Evolutionary conservation across 1,140 invertebrate species (phyloP), one percentile per base, ranked within the genome.

Genomic region (Neoseiulus cucumeris): DNA sequence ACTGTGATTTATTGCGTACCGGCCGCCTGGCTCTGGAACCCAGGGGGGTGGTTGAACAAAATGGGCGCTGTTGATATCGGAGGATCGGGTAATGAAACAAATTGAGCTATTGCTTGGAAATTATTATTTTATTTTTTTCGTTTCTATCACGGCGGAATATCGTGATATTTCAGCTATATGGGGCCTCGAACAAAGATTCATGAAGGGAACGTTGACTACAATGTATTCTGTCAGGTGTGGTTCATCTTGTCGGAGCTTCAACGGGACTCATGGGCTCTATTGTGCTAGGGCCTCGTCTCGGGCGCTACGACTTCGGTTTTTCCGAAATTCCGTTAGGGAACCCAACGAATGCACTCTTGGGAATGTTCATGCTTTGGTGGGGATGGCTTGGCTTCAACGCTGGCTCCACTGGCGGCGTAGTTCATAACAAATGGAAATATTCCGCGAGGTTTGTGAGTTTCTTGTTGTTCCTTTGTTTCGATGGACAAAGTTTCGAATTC

Each of bases 331-430:
- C 71, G 20, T 18, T 72, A 39, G 70, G 71, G 9, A 70, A 71
- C 65, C 69, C 72, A 1, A 72, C 72, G 1, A 72, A 73, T 51
- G 72, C 72, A n/a, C 22, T 73, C 14, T 45, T 73, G 12, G 64
- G 9, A 44, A 45, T 20, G 18, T 51, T 47, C 28, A 12, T 68
- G 42, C 64, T 22, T 67, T 74, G 76, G 76, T 77, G 76, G 76
- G 75, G 75, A 1, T 76, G 75, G 75, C 70, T 76, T 5, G 75
- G 75, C n/a, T 77, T 76, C 65, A 76, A 74, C 68, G 75, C 75
- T 65, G 75, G 76, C 22, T 74, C 74, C 64, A 76, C 76, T 4
- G 74, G 73, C 64, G 76, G 76, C 6, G 75, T 76, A 9, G 72
- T 72, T 18, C 72, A 72, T 1, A 66, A 72, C 17, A 76, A 76